A percentile compares a stretch with the other conserved stretches of the same genome.
Evolutionary conservation across 2,888 invertebrate species (phyloP).

Genomic region (Calameuta idolon): DNA sequence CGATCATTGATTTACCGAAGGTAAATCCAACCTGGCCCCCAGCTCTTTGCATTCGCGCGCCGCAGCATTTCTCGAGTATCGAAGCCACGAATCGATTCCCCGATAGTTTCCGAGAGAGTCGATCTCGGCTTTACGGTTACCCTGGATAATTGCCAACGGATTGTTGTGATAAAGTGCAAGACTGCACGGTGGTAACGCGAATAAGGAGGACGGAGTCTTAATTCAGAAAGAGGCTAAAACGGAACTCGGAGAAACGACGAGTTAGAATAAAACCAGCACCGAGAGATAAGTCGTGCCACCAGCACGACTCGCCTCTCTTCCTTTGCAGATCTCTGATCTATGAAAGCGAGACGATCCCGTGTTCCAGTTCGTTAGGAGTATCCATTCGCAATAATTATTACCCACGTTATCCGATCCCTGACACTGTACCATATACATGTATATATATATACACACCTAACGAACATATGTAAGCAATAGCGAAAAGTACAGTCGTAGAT

Average conservation of each 20-base stretch:
- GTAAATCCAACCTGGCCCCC: background rate
- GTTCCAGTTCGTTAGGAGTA: constrained; percentile 35
- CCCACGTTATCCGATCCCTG: constrained; percentile 24
- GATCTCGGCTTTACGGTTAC: background rate
- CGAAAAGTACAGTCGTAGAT: background rate
- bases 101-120: background rate
- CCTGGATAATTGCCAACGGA: background rate
- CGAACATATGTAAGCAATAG: background rate
- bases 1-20: constrained; percentile 9
- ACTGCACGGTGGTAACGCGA: background rate
- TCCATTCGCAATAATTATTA: constrained; percentile 43
- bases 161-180: background rate
- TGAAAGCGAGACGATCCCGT: constrained; percentile 19
- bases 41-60: background rate
- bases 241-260: background rate
- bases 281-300: background rate
- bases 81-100: background rate
- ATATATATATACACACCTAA: background rate
- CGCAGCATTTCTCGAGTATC: background rate
- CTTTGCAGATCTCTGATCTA: constrained; percentile 28
- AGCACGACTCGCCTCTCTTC: constrained; percentile 18
- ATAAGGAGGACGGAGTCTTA: background rate
- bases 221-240: background rate
- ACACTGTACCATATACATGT: background rate
- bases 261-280: background rate